These are phyloP conservation scores for Leptinotarsa rubiginosa DNA, from an alignment of 2,888 invertebrate genomes.

Conservation along the genomic window DNA sequence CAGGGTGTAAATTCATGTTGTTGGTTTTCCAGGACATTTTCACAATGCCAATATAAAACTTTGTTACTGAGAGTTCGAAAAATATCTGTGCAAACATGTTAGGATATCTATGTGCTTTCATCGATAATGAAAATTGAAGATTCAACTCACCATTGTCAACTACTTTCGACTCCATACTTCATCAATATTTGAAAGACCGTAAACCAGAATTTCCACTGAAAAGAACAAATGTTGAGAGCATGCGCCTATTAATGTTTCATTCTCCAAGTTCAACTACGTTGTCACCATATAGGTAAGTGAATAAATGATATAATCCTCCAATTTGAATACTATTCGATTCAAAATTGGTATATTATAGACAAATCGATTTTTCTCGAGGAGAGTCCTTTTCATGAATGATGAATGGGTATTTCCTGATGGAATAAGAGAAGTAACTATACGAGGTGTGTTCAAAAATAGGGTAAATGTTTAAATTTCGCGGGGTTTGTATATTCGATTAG, in stretches of 20 bases:
- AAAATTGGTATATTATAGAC: not conserved
- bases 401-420: not conserved
- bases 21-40: too few species aligned
- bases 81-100: not conserved
- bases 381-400: not conserved
- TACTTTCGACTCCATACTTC: not conserved
- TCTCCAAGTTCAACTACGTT: not conserved
- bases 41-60: too few species aligned
- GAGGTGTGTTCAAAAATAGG: not conserved
- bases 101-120: not conserved
- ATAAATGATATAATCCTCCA: not conserved
- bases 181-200: not conserved
- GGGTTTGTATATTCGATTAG: too few species aligned
- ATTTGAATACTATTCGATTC: not conserved
- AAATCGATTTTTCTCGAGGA: slow-evolving; percentile 1
- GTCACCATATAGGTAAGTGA: not conserved
- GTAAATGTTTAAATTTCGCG: too few species aligned
- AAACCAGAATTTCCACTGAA: not conserved
- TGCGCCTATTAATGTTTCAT: slow-evolving; percentile 18
- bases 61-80: too few species aligned
- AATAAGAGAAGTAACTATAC: not conserved
- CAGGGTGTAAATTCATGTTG: too few species aligned
- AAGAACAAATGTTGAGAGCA: slow-evolving; percentile 8
- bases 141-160: not conserved
- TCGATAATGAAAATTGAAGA: not conserved